Conservation (phyloP, 2,113 vertebrate species). For the Nestor notabilis region DNA sequence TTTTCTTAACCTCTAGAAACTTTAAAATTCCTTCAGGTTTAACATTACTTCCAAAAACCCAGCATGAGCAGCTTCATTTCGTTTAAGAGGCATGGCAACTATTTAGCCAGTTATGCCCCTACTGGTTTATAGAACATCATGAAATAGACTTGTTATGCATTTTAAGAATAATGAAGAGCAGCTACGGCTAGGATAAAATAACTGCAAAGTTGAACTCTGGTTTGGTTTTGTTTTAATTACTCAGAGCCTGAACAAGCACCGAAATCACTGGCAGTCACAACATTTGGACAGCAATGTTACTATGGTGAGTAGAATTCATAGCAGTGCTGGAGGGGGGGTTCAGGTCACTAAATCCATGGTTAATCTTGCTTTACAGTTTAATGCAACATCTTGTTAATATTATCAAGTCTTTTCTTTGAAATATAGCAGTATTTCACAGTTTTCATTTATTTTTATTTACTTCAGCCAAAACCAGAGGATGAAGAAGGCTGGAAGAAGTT, state of each 20-base stretch:
- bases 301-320: slow-evolving; percentile 79
- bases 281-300: slow-evolving; percentile 91
- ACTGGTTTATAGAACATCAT: background rate
- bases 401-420: background rate
- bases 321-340: background rate
- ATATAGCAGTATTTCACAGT: background rate
- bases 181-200: background rate
- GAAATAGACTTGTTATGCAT: background rate
- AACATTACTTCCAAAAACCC: background rate
- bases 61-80: background rate
- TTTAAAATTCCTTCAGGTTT: background rate
- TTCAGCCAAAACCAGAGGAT: slow-evolving; percentile 86
- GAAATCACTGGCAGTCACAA: slow-evolving; percentile 88
- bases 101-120: background rate
- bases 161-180: background rate
- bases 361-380: background rate
- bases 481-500: slow-evolving; percentile 96
- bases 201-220: background rate
- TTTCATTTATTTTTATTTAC: background rate
- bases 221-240: slow-evolving; percentile 59
- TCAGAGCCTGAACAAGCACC: slow-evolving; percentile 89
- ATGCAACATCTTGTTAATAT: background rate
- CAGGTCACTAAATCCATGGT: background rate
- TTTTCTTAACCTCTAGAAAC: background rate
- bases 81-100: background rate